Conservation (phyloP, 2,888 invertebrate genomes). For the Ptilodon capucinus region DNA sequence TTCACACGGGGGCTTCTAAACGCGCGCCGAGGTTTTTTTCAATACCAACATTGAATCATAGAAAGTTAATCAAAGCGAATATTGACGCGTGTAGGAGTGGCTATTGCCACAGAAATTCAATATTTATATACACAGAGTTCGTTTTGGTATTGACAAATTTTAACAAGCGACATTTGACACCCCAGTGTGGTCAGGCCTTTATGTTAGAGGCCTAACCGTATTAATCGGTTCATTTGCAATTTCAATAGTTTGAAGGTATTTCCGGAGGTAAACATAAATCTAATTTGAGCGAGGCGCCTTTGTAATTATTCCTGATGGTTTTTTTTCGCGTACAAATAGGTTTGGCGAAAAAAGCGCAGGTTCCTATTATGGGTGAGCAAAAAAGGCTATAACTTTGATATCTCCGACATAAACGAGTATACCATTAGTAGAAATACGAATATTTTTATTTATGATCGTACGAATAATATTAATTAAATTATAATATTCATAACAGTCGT, state of each 20-base stretch:
- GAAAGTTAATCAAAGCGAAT: too few species aligned
- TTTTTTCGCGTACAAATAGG: constrained; percentile 53
- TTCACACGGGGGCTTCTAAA: too few species aligned
- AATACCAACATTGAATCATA: too few species aligned
- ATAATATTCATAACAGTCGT: constrained; percentile 1
- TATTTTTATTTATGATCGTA: constrained; percentile 20
- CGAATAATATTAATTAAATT: constrained; percentile 33
- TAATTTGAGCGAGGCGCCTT: constrained; percentile 35
- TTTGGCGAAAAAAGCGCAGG: constrained; percentile 41
- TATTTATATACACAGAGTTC: too few species aligned
- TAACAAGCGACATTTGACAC: too few species aligned
- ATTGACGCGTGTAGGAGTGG: too few species aligned
- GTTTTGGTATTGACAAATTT: too few species aligned
- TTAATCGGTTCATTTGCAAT: constrained; percentile 36
- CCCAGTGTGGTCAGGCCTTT: too few species aligned
- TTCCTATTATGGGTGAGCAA: constrained; percentile 17
- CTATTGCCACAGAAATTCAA: too few species aligned
- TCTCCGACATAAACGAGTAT: constrained; percentile 29
- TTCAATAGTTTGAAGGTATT: constrained; percentile 48
- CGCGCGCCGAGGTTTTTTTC: too few species aligned
- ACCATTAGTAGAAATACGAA: constrained; percentile 21
- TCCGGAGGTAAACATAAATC: constrained; percentile 46
- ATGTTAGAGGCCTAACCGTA: constrained; percentile 14
- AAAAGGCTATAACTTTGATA: constrained; percentile 42
- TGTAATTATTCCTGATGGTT: constrained; percentile 41